Percentiles rank a stretch among this genome's conserved stretches.
These are phyloP conservation scores for Trichopoda pennipes DNA, from an alignment of 2,888 invertebrate genomes.

Conservation along the genomic window DNA sequence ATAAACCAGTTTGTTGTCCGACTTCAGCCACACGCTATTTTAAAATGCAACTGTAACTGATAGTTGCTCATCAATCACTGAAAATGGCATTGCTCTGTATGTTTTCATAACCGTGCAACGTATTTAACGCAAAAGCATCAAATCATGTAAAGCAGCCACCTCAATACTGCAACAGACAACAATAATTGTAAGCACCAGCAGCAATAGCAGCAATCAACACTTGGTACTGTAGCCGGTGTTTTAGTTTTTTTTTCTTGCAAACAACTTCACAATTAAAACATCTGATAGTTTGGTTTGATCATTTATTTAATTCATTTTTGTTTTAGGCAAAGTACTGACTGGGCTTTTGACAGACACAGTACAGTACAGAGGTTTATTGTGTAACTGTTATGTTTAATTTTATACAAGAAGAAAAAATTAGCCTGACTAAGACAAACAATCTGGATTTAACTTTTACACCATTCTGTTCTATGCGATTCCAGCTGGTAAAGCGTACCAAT, in stretches of 20 bases:
- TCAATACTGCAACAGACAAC: slow-evolving; percentile 5
- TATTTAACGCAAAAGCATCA: slow-evolving; percentile 53
- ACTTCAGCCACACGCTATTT: slow-evolving; percentile 61
- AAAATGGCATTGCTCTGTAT: slow-evolving; percentile 67
- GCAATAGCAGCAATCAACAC: slow-evolving; percentile 12
- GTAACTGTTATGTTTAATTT: slow-evolving; percentile 48
- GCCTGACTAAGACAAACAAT: slow-evolving; percentile 17
- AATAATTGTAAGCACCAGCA: slow-evolving; percentile 22
- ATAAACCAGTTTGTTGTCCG: slow-evolving; percentile 37
- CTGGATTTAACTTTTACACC: background rate
- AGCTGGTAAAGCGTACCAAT: slow-evolving; percentile 57
- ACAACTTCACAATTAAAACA: slow-evolving; percentile 20
- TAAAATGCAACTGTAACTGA: slow-evolving; percentile 71
- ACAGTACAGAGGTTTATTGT: slow-evolving; percentile 23
- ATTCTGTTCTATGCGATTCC: slow-evolving; percentile 14
- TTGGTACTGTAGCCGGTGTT: background rate
- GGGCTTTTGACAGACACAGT: slow-evolving; percentile 5
- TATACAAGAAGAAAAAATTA: background rate
- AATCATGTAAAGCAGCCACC: slow-evolving; percentile 40
- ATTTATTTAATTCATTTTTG: slow-evolving; percentile 8
- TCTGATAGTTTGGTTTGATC: slow-evolving; percentile 6
- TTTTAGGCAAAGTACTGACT: background rate
- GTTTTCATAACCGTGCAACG: slow-evolving; percentile 63
- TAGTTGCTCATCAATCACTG: slow-evolving; percentile 72
- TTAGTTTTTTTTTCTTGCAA: slow-evolving; percentile 6